These are phyloP conservation scores for Echiichthys vipera DNA, from an alignment of 2,797 vertebrate genomes.

Conservation along the genomic window DNA sequence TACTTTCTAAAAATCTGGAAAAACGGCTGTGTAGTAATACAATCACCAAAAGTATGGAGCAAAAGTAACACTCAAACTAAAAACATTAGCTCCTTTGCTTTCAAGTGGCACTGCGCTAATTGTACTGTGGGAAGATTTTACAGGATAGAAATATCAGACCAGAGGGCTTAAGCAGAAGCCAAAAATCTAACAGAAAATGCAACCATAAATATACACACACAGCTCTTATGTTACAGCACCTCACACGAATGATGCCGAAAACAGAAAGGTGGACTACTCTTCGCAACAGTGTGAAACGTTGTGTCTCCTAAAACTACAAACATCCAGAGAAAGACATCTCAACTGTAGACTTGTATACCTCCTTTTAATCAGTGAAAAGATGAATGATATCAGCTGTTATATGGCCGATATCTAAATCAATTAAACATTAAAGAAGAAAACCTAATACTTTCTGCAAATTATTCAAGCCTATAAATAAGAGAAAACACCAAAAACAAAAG, in stretches of 20 bases:
- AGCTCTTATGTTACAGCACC: constrained; percentile 70
- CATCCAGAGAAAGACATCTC: constrained; percentile 37
- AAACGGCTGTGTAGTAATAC: constrained; percentile 32
- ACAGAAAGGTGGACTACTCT: constrained; percentile 40
- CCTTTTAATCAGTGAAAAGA: constrained; percentile 16
- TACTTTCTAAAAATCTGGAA: constrained; percentile 1
- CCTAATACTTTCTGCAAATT: constrained; percentile 46
- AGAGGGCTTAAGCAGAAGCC: constrained; percentile 35
- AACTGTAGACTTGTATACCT: constrained; percentile 20
- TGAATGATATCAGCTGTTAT: constrained; percentile 20
- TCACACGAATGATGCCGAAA: constrained; percentile 46
- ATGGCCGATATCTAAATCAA: constrained; percentile 16
- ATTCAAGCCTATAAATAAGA: constrained; percentile 57
- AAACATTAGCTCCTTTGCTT: constrained; percentile 23
- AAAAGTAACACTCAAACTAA: constrained; percentile 36
- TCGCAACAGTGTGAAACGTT: constrained; percentile 64
- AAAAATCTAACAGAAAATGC: constrained; percentile 42
- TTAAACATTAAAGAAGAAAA: constrained; percentile 27
- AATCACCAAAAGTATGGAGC: constrained; percentile 32
- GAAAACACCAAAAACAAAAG: not conserved
- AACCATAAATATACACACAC: constrained; percentile 57
- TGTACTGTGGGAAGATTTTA: constrained; percentile 24
- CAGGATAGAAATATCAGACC: constrained; percentile 21
- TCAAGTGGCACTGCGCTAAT: constrained; percentile 36
- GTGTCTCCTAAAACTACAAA: constrained; percentile 49